These are phyloP conservation scores for Hanleya hanleyi DNA, from an alignment of 2,888 invertebrate species.

Conservation along the genomic window DNA sequence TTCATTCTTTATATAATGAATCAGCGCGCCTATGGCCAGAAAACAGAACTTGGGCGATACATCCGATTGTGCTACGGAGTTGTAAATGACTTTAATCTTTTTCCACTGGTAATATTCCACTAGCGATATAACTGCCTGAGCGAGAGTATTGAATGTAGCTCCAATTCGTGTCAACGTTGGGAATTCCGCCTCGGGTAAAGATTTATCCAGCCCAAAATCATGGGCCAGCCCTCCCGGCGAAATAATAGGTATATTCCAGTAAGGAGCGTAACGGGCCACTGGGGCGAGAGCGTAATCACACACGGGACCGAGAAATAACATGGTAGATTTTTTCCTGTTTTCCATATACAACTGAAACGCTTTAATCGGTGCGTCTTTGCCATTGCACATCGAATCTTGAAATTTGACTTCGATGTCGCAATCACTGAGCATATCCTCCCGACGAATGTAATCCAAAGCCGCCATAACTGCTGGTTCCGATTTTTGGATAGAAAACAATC, in stretches of 20 bases:
- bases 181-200: constrained; percentile 35
- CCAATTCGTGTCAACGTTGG: constrained; percentile 57
- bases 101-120: constrained; percentile 77
- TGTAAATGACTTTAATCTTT: constrained; percentile 82
- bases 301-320: constrained; percentile 48
- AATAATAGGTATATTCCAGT: constrained; percentile 92
- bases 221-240: constrained; percentile 75
- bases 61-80: constrained; percentile 82
- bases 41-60: constrained; percentile 82
- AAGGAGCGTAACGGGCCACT: constrained; percentile 88
- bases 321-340: constrained; percentile 7
- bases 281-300: constrained; percentile 83
- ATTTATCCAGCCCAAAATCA: constrained; percentile 53
- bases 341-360: constrained; percentile 43
- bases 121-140: constrained; percentile 4
- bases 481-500: constrained; percentile 5
- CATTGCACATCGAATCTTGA: constrained; percentile 44
- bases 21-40: constrained; percentile 83
- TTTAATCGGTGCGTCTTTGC: constrained; percentile 35
- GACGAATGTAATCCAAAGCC: constrained; percentile 22
- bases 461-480: constrained; percentile 34
- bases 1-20: constrained; percentile 73
- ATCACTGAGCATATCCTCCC: not conserved
- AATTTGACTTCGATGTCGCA: constrained; percentile 16
- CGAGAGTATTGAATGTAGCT: constrained; percentile 46